Base-by-base conservation (phyloP, 1,140 invertebrate species). In the Dolichoris vasculosae region DNA sequence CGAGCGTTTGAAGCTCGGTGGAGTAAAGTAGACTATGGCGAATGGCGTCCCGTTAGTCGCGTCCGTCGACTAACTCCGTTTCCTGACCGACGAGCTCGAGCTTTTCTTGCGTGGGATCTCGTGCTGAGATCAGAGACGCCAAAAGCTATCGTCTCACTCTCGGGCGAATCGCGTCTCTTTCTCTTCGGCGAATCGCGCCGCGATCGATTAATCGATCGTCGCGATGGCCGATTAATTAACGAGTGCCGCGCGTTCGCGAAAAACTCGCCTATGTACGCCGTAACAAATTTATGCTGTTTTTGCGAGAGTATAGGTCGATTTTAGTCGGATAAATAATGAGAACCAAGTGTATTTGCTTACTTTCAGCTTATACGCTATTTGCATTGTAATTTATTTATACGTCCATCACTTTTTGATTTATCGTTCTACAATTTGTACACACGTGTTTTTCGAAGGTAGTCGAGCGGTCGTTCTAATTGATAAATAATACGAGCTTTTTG, bases 241-340 rank as follows among this genome's bases (percentile, higher is more conserved):
- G 20, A 38, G 69, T 55, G 67, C 1, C 46, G 38, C 32, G 35
- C 26, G 23, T n/a, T 23, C 35, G 40, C 63, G 78, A 64, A 80
- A 51, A 67, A 46, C 35, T 46, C 38, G 59, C 20, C 48, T 40
- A n/a, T 38, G 2, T 6, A 2, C 46, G 81, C 48, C 35, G 46
- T 6, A 32, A 73, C 81, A 38, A 69, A 82, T 75, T 82, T 35
- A 73, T n/a, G 23, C 30, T 9, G 23, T 51, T 75, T 67, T 81
- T 81, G 40, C 38, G 15, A 17, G 40, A 11, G 0, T 8, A 26
- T 23, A 0, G 9, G 6, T 71, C 35, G 20, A 35, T 38, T 6
- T 20, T 7, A 23, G 3, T 32, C 9, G 0, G 69, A 26, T 40
- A 43, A 73, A 43, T 73, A n/a, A 73, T 43, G 30, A 0, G 30